Evolutionary conservation across 2,113 vertebrate species (phyloP), one percentile per base, ranked within the genome.

Genomic region (Chamaetylas fuelleborni): DNA sequence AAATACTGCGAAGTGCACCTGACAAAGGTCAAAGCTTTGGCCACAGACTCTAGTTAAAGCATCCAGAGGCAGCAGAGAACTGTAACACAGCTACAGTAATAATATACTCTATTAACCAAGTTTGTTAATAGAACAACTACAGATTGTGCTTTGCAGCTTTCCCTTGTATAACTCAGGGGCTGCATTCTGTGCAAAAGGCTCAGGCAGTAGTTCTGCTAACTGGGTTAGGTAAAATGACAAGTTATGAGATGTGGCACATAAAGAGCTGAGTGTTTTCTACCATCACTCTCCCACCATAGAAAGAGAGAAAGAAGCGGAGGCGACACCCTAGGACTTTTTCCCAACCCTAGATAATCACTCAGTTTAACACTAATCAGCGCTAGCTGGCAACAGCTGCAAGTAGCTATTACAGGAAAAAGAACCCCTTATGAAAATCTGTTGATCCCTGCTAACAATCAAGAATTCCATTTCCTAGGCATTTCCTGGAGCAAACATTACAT

Each of bases 241-340:
- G 40, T 58, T 87, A 81, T 16, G 29, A 74, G 34, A 50, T 5
- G 25, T 34, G 43, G 34, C 43, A 71, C 19, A 8, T 43, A 24
- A 77, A 79, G 38, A 84, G 14, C 28, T 29, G 15, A 4, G 18
- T 26, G 16, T 51, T 66, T 71, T 73, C 67, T 47, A 33, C 38
- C 31, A 66, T 28, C 4, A 3, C 14, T 71, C n/a, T 62, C 11
- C 10, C 0, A 0, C 34, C 23, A 66, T 4, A 72, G 34, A 58
- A 18, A 40, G 17, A 45, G 31, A 70, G 48, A 57, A 8, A 43
- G 2, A 77, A 70, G 22, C 7, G 19, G 29, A 62, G 11, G 26
- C 33, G 62, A 70, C 9, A 10, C 26, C 33, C n/a, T 11, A 72
- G 24, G 29, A 33, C 47, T 51, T 78, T 31, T 57, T 25, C 29